Evolutionary conservation across 2,797 vertebrate genomes (phyloP).

Genomic region (Alauda arvensis): DNA sequence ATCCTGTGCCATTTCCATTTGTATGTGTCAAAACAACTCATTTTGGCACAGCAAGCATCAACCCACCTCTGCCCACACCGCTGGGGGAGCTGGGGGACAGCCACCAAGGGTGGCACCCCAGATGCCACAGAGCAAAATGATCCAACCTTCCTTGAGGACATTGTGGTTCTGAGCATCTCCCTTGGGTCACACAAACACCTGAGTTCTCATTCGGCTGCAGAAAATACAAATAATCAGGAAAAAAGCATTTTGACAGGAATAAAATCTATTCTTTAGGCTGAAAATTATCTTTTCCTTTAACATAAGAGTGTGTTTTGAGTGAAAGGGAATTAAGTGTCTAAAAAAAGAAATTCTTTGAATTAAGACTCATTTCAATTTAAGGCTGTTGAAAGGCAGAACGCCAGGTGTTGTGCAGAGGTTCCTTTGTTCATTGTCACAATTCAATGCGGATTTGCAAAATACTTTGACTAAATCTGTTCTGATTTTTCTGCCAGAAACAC

Average conservation of each 20-base stretch:
- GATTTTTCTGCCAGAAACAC: conserved; percentile 30
- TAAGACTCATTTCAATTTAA: conserved; percentile 22
- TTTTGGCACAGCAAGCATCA: not conserved
- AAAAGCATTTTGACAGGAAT: not conserved
- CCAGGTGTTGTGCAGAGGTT: conserved; percentile 36
- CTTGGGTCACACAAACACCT: not conserved
- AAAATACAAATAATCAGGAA: not conserved
- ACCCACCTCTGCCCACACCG: not conserved
- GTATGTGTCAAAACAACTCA: not conserved
- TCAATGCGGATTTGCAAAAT: conserved; percentile 21
- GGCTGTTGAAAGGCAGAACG: not conserved
- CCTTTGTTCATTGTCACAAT: conserved; percentile 47
- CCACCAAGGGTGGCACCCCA: not conserved
- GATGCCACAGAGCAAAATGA: not conserved
- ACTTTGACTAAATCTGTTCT: conserved; percentile 44
- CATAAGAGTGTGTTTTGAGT: not conserved
- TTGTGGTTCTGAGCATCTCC: not conserved
- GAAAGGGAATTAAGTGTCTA: not conserved
- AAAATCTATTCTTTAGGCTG: not conserved
- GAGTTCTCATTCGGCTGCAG: not conserved
- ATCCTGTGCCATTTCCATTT: not conserved
- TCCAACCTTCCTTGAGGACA: not conserved
- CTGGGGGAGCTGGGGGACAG: not conserved
- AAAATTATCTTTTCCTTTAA: not conserved
- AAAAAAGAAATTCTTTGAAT: conserved; percentile 10